A percentile compares a stretch with the other conserved stretches of the same genome.
phyloP scores from a whole-genome alignment of 2,113 vertebrate species.

The Alexandromys fortis region DNA sequence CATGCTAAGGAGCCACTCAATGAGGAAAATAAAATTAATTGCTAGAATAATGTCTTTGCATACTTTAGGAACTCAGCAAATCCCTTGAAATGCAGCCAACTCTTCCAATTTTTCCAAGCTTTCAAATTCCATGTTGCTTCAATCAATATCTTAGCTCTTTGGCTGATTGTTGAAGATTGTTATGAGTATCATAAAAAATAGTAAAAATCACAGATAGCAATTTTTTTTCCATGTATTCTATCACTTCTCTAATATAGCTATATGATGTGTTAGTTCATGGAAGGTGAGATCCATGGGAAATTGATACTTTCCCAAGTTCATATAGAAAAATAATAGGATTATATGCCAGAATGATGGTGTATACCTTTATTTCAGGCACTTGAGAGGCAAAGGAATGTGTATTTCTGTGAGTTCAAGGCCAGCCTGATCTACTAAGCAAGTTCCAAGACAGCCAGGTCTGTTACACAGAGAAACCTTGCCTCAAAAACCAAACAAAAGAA shows the following conservation, averaged over 20 bases:
- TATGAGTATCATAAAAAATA: not conserved
- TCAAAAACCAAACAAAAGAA: not conserved
- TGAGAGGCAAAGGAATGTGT: not conserved
- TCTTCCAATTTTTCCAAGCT: constrained; percentile 7
- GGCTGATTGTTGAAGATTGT: not conserved
- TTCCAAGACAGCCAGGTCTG: not conserved
- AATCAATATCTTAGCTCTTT: constrained; percentile 1
- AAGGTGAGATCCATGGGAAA: not conserved
- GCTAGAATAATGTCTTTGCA: not conserved
- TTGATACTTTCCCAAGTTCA: not conserved
- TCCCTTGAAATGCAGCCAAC: not conserved
- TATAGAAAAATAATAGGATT: not conserved
- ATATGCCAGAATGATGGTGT: not conserved
- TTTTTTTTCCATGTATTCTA: not conserved
- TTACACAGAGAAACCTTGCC: not conserved
- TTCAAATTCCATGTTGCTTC: not conserved
- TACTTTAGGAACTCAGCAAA: constrained; percentile 30
- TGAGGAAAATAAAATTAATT: constrained; percentile 23
- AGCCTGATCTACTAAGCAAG: not conserved
- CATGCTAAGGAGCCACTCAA: not conserved
- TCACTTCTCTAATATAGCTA: not conserved
- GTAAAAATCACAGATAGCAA: not conserved
- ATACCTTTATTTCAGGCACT: not conserved
- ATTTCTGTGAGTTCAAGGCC: not conserved
- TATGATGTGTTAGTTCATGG: not conserved